Evolutionary conservation across 2,113 vertebrate species (phyloP).

Genomic region (Pollimyrus isidori): DNA sequence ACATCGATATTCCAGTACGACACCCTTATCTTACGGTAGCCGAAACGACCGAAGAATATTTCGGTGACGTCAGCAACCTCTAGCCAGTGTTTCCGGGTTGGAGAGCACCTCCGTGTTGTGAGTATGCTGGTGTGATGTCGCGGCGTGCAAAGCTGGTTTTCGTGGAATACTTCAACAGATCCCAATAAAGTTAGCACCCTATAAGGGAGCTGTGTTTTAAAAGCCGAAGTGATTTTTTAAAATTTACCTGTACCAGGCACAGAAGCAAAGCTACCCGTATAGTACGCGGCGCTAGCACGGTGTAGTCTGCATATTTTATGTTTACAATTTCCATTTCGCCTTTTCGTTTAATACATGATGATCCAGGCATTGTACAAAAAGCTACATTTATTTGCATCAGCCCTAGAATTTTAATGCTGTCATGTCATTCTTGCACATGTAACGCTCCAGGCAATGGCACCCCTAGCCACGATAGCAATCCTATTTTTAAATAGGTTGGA

Average conservation of each 20-base stretch:
- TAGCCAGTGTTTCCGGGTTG: background rate
- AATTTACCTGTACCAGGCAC: background rate
- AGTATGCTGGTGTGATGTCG: background rate
- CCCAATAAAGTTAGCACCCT: background rate
- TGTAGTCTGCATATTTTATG: background rate
- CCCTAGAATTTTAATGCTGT: background rate
- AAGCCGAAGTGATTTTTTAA: background rate
- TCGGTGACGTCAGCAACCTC: background rate
- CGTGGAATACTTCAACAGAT: background rate
- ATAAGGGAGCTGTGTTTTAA: background rate
- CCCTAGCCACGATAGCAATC: background rate
- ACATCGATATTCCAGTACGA: background rate
- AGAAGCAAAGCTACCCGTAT: background rate
- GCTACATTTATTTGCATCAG: background rate
- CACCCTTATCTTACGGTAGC: background rate
- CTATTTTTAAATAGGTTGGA: background rate
- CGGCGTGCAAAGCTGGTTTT: background rate
- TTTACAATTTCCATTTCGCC: background rate
- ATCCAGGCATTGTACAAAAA: background rate
- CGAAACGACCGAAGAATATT: background rate
- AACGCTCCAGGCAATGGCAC: background rate
- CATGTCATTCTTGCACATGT: background rate
- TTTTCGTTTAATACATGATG: background rate
- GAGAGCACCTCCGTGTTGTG: constrained; percentile 8
- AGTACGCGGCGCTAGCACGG: background rate